Conservation (phyloP, 30 jellyfish, hydroid and myxozoan genomes). For the Aurelia aurita region DNA sequence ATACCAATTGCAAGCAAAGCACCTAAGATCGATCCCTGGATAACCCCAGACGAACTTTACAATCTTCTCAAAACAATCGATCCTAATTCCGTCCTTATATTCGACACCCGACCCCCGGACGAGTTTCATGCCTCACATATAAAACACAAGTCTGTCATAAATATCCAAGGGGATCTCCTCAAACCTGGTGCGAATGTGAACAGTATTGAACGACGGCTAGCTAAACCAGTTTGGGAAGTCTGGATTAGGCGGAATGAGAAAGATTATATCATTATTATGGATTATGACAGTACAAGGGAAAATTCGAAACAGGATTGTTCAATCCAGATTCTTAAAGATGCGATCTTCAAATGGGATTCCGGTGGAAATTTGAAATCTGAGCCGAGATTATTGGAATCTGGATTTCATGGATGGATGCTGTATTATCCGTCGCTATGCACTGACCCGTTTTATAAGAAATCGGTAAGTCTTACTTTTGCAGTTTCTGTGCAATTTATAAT, state of each 20-base stretch:
- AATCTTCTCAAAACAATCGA: constrained; percentile 51
- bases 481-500: too few relatives aligned
- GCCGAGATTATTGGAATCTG: constrained; percentile 75
- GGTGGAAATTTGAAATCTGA: constrained; percentile 31
- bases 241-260: constrained; percentile 81
- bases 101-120: constrained; percentile 82
- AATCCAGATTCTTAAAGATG: constrained; percentile 74
- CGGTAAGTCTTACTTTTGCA: constrained; percentile 29
- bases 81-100: constrained; percentile 65
- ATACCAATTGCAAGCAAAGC: neutral
- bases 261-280: constrained; percentile 70
- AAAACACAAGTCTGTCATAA: constrained; percentile 58
- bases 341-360: constrained; percentile 49
- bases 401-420: constrained; percentile 88
- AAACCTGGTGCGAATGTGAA: constrained; percentile 88
- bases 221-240: constrained; percentile 76
- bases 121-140: constrained; percentile 79
- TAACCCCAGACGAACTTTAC: constrained; percentile 69
- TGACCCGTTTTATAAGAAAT: constrained; percentile 77
- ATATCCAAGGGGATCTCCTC: constrained; percentile 76
- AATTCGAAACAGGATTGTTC: constrained; percentile 55
- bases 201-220: constrained; percentile 82
- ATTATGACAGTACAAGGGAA: constrained; percentile 69
- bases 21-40: constrained; percentile 62
- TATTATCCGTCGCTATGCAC: constrained; percentile 89